Conservation (phyloP, 2,888 invertebrate species). For the Alviniconcha strummeri region DNA sequence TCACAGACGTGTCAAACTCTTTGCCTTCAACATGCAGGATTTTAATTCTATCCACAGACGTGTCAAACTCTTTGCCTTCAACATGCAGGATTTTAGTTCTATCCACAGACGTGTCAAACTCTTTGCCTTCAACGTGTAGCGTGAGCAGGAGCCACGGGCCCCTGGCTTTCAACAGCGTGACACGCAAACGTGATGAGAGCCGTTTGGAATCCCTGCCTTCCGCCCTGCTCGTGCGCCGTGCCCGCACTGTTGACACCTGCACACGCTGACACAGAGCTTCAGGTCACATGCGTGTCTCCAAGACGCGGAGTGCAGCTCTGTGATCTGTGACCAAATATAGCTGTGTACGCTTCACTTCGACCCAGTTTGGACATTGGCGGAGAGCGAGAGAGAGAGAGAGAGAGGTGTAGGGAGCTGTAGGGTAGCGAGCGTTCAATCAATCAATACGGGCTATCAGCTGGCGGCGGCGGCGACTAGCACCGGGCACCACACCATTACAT, state of each 20-base stretch:
- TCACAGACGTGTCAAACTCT: too few relatives aligned
- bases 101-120: too few relatives aligned
- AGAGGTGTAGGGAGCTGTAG: neutral
- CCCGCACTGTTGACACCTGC: conserved; percentile 2
- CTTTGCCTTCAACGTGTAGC: too few relatives aligned
- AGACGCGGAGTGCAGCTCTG: neutral
- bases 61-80: too few relatives aligned
- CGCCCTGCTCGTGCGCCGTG: neutral
- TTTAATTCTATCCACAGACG: too few relatives aligned
- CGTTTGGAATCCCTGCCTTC: neutral
- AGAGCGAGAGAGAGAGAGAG: neutral
- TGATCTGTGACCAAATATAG: conserved; percentile 4
- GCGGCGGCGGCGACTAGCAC: conserved; percentile 13
- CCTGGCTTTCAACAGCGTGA: too few relatives aligned
- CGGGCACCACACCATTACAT: conserved; percentile 4
- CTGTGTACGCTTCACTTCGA: conserved; percentile 2
- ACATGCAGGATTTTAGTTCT: too few relatives aligned
- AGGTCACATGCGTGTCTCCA: neutral
- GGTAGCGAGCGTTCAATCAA: conserved; percentile 18
- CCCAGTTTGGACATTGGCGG: neutral
- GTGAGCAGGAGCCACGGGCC: too few relatives aligned
- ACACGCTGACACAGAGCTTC: neutral
- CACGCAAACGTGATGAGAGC: too few relatives aligned
- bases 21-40: too few relatives aligned
- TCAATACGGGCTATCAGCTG: conserved; percentile 18